Base-by-base conservation (phyloP, 1,140 invertebrate genomes). In the Drosophila ambigua region DNA sequence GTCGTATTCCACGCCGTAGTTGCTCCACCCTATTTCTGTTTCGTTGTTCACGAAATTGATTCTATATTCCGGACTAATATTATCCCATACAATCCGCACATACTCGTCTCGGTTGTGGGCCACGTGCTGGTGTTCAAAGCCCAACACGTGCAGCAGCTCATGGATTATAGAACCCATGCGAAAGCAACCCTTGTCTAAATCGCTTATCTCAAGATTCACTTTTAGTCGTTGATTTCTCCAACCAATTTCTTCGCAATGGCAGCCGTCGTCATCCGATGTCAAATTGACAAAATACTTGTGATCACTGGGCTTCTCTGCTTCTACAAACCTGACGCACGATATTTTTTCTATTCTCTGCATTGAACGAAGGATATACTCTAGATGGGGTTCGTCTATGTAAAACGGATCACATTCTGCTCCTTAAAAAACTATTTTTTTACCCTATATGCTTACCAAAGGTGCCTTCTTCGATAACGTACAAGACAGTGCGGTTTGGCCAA, bases 141-240 rank as follows among this genome's bases (percentile, higher is more conserved):
- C 94, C 4, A 94, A 78, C 0, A 92, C 92, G 67, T 96, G 95
- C 52, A 95, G 91, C 2, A 96, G 72, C 90, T 96, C 95, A 68
- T 96, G 95, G 2, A 95, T 91, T 9, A 95, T 92, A 1, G 93
- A 93, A 1, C 93, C 93, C 28, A 93, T 91, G 0, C 92, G 89
- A 61, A 94, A 93, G 60, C 93, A 94, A 4, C 92, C 93, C 0
- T 77, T 53, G 0, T 92, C 93, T 0, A 93, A 79, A n/a, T 91
- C 85, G 6, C 83, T 82, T 2, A 79, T 74, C 8, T 91, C 79
- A 4, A 94, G 62, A 67, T 94, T 94, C 13, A 93, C 11, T 64
- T 4, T 85, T 73, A 75, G 93, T 92, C n/a, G 85, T 87, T 87
- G 91, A 5, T 92, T 91, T 52, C 91, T 85, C 61, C 92, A 93